Evolutionary conservation across 2,888 invertebrate genomes (phyloP).

Genomic region (Heterodera filipjevi): DNA sequence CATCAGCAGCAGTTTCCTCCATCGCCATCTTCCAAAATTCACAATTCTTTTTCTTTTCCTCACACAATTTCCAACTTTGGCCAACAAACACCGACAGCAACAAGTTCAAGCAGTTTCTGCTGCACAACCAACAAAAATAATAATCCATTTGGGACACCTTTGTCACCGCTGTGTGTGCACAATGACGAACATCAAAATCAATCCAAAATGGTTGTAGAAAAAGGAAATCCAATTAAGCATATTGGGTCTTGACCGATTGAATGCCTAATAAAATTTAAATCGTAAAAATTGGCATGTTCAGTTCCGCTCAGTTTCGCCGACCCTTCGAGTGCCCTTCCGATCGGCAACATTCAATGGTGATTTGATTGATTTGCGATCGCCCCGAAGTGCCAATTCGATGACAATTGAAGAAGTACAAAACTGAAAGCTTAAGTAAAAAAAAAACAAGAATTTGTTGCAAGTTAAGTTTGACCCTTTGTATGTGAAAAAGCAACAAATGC

Average conservation of each 20-base stretch:
- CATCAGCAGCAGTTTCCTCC: background rate
- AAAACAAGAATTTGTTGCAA: too few relatives aligned
- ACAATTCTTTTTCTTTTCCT: background rate
- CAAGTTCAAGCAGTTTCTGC: conserved; percentile 1
- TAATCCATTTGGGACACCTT: background rate
- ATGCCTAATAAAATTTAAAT: background rate
- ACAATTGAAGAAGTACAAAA: conserved; percentile 33
- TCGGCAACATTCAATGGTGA: conserved; percentile 44
- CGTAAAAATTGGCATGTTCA: background rate
- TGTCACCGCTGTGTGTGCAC: background rate
- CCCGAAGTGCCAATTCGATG: conserved; percentile 21
- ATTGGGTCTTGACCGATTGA: too few relatives aligned
- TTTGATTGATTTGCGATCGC: conserved; percentile 51
- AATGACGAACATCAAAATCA: background rate
- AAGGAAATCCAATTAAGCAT: too few relatives aligned
- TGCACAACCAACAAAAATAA: background rate
- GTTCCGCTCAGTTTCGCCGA: background rate
- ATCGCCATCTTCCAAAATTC: background rate
- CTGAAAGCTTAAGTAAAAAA: background rate
- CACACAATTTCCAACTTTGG: background rate
- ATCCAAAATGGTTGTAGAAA: background rate
- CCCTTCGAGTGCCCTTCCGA: conserved; percentile 31
- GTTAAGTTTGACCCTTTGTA: conserved; percentile 41
- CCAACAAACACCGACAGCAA: background rate
- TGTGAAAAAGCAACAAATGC: conserved; percentile 22